These are phyloP conservation scores for Lasioglossum villosulum DNA, from an alignment of 2,888 invertebrate genomes.

Conservation along the genomic window DNA sequence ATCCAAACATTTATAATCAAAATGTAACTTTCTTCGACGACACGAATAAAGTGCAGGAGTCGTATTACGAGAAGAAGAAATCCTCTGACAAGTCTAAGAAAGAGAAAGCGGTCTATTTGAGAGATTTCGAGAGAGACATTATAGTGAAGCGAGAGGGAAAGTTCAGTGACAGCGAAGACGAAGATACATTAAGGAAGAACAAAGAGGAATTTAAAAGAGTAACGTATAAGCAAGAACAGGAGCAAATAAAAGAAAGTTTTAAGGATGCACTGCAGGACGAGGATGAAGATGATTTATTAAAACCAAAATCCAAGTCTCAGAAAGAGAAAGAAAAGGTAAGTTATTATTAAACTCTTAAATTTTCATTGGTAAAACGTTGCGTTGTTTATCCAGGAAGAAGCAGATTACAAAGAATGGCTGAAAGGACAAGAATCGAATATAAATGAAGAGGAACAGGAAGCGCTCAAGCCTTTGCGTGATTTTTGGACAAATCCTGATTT, in stretches of 20 bases:
- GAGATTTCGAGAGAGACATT: conserved; percentile 92
- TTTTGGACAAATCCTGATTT: conserved; percentile 94
- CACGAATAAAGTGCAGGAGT: conserved; percentile 43
- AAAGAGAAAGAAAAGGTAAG: conserved; percentile 81
- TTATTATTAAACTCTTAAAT: neutral
- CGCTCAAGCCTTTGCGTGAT: conserved; percentile 91
- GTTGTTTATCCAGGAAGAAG: conserved; percentile 81
- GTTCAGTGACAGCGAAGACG: conserved; percentile 81
- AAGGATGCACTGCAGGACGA: conserved; percentile 85
- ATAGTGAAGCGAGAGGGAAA: conserved; percentile 89
- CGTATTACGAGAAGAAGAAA: conserved; percentile 40
- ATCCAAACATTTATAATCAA: conserved; percentile 95
- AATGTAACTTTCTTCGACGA: conserved; percentile 89
- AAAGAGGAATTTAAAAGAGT: conserved; percentile 80
- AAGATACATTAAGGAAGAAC: conserved; percentile 72
- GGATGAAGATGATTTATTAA: conserved; percentile 85
- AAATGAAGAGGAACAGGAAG: conserved; percentile 86
- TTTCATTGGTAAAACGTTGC: neutral
- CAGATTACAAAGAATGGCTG: conserved; percentile 92
- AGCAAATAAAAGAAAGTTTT: conserved; percentile 88
- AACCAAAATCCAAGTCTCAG: conserved; percentile 83
- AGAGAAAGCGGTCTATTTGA: conserved; percentile 88
- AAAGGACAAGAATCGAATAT: conserved; percentile 89
- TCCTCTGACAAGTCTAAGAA: conserved; percentile 81
- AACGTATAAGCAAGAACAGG: conserved; percentile 89